These are phyloP conservation scores for Cuniculus paca DNA, from an alignment of 2,797 vertebrate species.

Conservation along the genomic window DNA sequence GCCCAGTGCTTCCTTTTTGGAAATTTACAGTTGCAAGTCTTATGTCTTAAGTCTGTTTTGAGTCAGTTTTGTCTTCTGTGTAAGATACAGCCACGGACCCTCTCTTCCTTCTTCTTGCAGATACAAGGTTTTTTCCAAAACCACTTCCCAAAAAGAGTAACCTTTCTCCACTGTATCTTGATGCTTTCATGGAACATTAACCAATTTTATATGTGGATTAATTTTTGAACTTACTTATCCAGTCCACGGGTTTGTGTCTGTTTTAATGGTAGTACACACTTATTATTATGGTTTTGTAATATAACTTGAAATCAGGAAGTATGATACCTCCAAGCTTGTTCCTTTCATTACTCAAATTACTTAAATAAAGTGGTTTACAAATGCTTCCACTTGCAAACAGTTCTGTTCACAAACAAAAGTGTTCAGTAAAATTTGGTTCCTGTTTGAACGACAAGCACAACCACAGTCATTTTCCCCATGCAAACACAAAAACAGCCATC, in stretches of 20 bases:
- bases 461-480: neutral
- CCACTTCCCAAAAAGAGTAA: neutral
- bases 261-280: neutral
- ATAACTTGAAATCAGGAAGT: neutral
- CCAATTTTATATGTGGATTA: neutral
- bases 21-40: neutral
- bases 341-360: neutral
- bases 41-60: neutral
- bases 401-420: neutral
- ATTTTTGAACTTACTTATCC: neutral
- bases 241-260: neutral
- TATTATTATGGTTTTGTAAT: neutral
- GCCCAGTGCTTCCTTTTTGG: neutral
- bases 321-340: neutral
- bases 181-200: neutral
- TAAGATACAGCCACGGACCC: neutral
- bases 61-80: neutral
- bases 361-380: neutral
- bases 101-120: neutral
- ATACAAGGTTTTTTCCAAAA: neutral
- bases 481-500: neutral
- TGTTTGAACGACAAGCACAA: neutral
- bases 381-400: neutral
- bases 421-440: neutral
- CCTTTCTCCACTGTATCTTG: neutral